A percentile compares a stretch with the other conserved stretches of the same genome.
phyloP scores from a whole-genome alignment of 2,797 vertebrate genomes.

The Poeciliopsis gracilis region DNA sequence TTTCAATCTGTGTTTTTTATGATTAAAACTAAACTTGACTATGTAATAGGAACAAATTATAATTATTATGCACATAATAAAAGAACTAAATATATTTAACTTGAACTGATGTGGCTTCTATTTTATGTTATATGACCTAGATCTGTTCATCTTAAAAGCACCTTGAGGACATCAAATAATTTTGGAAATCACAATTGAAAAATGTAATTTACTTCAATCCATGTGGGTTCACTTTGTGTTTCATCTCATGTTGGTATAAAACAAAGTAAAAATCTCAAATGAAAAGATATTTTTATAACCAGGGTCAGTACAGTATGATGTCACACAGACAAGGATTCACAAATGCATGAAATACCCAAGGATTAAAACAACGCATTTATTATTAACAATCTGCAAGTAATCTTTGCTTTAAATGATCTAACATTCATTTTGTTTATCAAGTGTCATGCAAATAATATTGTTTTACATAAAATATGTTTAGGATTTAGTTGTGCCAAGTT shows the following conservation, averaged over 20 bases:
- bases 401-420: not conserved
- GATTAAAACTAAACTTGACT: too few species aligned
- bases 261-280: not conserved
- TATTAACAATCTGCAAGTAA: not conserved
- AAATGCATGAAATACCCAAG: not conserved
- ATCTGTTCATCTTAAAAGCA: not conserved
- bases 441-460: not conserved
- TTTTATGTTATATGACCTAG: not conserved
- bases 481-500: not conserved
- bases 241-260: too few species aligned
- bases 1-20: not conserved
- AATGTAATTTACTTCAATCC: not conserved
- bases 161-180: not conserved
- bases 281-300: not conserved
- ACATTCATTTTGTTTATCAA: not conserved
- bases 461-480: not conserved
- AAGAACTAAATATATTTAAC: too few species aligned
- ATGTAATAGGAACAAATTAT: too few species aligned
- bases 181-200: not conserved
- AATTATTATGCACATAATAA: too few species aligned
- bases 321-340: not conserved
- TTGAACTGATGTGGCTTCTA: not conserved
- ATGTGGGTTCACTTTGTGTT: not conserved
- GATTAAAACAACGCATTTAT: not conserved
- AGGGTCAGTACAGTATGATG: not conserved